Base-by-base conservation (phyloP, 2,113 vertebrate species). In the Clupea harengus region DNA sequence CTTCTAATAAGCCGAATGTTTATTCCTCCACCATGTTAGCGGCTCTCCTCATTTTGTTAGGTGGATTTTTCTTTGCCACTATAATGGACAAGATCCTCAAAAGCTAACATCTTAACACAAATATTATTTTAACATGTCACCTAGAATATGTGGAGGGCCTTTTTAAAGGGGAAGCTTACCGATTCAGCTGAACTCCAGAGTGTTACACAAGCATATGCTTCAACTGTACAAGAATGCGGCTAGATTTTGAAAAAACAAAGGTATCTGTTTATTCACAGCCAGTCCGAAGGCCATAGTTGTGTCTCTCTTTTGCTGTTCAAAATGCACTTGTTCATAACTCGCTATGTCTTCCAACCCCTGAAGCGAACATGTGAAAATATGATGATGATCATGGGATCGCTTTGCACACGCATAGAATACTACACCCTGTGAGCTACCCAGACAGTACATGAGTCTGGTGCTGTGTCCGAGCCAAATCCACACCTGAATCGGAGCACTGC, bases 101-200 rank as follows among this genome's bases (percentile, higher is more conserved):
- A 44, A 32, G 10, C 72, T 39, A 32, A 78, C 72, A 39, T 78
- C 13, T 78, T 78, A 39, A 78, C 15, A 39, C 32, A 72, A 32
- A 64, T 64, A 64, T 72, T 72, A 17, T 78, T 78, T 78, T 39
- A 39, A 78, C 72, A 39, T 39, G 72, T 78, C 28, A 78, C 72
- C 72, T 78, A 78, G 72, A 39, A 39, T 11, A 39, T 32, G 72
- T 5, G 28, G 72, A 44, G 72, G 4, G 72, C 32, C 72, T 78
- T 47, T n/a, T 78, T 78, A 78, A 78, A 78, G 28, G 72, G 25
- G 28, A 28, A 78, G 32, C 72, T 78, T 11, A 78, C 11, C 39
- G 15, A 32, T 78, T 78, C 28, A 32, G 72, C 15, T 44, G 72
- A 39, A 78, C 25, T 28, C 72, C 11, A 39, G 39, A 39, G 39